Base-by-base conservation (phyloP, 2,113 vertebrate species). In the Climacteris rufus region DNA sequence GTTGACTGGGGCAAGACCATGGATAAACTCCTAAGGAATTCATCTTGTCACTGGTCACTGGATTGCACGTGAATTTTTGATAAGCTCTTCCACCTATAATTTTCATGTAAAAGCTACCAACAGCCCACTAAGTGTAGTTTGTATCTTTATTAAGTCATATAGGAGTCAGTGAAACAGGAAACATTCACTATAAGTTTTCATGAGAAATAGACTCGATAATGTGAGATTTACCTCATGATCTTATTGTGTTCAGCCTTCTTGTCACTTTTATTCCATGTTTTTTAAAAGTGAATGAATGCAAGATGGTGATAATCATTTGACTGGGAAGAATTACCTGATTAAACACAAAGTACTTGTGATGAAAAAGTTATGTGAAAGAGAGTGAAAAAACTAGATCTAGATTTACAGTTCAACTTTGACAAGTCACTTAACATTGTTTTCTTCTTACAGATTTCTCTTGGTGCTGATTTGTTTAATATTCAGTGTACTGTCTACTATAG, bases 381-480 rank as follows among this genome's bases (percentile, higher is more conserved):
- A 59, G 18, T 52, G 17, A n/a, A 53, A 85, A 93, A 63, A 23
- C 6, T 60, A 52, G 27, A n/a, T 54, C 20, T 56, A 50, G 33
- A 63, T 86, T 79, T 84, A 21, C 8, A 52, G 7, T 75, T 92
- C 63, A 61, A 27, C 45, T 35, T 35, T 56, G 19, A 24, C 4
- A 27, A 56, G 35, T 89, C 47, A 71, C 31, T 86, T 50, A 95
- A 35, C 7, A 25, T 45, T 19, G 8, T 85, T 95, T 60, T 96
- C 33, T 95, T 77, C 97, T 91, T 66, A 25, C 98, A 99, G 99
- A 87, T 99, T 99, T 96, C 79, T 99, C 65, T 98, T 98, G 97
- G 98, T 99, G 87, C 98, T 99, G 89, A 97, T 99, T 96, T 99
- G 99, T 97, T 98, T 99, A 50, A 98, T 99, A 98, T 99, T 99